A percentile compares a stretch with the other conserved stretches of the same genome.
Conservation (phyloP, 2,888 invertebrate species). For the Deroplatys truncata region DNA sequence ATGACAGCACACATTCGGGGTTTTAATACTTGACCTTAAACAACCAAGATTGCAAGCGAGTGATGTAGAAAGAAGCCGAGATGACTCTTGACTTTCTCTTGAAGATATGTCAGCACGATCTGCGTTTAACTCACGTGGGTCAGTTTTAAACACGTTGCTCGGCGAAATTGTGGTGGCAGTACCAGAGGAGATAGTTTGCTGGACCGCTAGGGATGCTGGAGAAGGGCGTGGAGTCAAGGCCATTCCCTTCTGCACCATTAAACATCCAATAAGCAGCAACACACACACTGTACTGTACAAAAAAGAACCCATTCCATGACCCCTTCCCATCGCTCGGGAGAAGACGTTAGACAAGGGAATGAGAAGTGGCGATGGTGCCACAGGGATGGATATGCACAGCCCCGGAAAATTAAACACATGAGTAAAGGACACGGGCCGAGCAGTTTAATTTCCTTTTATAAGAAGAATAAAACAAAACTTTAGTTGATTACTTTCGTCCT, state of each 20-base stretch:
- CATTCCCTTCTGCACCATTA: conserved; percentile 30
- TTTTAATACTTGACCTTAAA: no score
- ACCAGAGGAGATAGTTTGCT: not conserved
- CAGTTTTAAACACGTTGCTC: not conserved
- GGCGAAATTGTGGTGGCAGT: not conserved
- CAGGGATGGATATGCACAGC: not conserved
- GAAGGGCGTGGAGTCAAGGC: not conserved
- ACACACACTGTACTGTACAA: conserved; percentile 4
- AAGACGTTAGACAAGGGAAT: not conserved
- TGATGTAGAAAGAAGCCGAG: no score
- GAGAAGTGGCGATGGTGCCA: not conserved
- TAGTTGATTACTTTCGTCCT: no score
- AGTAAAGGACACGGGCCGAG: not conserved
- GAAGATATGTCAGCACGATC: no score
- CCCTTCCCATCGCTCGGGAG: not conserved
- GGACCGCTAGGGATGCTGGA: not conserved
- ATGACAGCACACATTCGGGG: no score
- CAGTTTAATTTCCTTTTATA: not conserved
- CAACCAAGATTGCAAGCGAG: no score
- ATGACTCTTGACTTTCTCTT: no score
- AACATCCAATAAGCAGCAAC: conserved; percentile 29
- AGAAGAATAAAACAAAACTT: no score
- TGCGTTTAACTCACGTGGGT: not conserved
- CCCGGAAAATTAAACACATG: not conserved
- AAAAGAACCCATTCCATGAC: not conserved